Conservation (phyloP, 2,888 invertebrate genomes). For the Lagria hirta region DNA sequence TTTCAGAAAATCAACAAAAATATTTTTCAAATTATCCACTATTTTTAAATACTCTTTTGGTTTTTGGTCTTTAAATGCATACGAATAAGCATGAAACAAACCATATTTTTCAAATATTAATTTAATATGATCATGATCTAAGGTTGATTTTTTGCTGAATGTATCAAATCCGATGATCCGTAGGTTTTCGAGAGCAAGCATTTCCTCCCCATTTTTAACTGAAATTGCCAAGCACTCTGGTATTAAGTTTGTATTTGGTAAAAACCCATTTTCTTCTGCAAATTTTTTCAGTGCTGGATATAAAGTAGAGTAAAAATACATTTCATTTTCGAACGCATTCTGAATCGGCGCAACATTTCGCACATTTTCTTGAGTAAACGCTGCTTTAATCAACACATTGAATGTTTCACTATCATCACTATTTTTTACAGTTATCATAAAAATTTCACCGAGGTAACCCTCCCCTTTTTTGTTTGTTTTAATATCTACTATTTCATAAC, state of each 20-base stretch:
- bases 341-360: conserved; percentile 10
- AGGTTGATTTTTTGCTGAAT: conserved; percentile 13
- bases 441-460: conserved; percentile 21
- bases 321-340: conserved; percentile 1
- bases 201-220: conserved; percentile 7
- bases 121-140: conserved; percentile 16
- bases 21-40: background rate
- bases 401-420: conserved; percentile 1
- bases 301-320: background rate
- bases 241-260: conserved; percentile 4
- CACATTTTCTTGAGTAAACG: conserved; percentile 11
- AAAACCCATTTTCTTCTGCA: no score
- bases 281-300: conserved; percentile 3
- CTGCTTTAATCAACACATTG: conserved; percentile 11
- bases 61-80: conserved; percentile 12
- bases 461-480: conserved; percentile 21
- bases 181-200: conserved; percentile 20
- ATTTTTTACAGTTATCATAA: conserved; percentile 13
- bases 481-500: conserved; percentile 7
- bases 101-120: conserved; percentile 22
- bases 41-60: conserved; percentile 9
- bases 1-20: conserved; percentile 6
- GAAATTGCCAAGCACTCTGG: conserved; percentile 13
- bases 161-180: conserved; percentile 11
- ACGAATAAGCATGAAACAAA: conserved; percentile 15